Evolutionary conservation across 2,888 invertebrate genomes (phyloP), one percentile per base, ranked within the genome.

Genomic region (Nemotelus nigrinus): DNA sequence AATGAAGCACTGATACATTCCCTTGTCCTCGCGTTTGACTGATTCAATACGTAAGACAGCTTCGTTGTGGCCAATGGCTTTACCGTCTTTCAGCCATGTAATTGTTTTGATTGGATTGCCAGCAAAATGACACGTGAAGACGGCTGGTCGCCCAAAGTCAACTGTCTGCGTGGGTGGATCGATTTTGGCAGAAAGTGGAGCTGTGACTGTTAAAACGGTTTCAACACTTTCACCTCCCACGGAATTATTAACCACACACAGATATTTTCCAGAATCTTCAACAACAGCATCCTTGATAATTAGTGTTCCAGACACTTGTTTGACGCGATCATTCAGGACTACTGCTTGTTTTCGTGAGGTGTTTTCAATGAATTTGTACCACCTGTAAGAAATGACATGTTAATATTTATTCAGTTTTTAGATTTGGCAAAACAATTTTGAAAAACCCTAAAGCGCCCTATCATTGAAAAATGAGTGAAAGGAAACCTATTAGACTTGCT

Each of bases 1-100:
- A 72, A 96, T 94, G 84, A 97, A 96, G 85, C 98, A 98, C 85
- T 98, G 98, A 86, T 97, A 98, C 97, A 97, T 97, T 84, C 98
- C 98, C 85, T 96, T 96, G 87, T 97, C 97, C 87, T 96, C 96
- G 83, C 97, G 95, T 87, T 95, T 93, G 0, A 98, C 96, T 2
- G 95, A 93, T 83, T 95, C 95, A 83, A 98, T 96, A 81, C 94
- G 90, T 64, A 97, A 88, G 77, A 94, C 91, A 3, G 94, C 91
- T 83, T 96, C 96, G 82, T 93, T 93, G 83, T 95, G 93, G 79
- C 93, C 93, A 83, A 98, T 90, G 78, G 92, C 92, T 87, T 94
- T 93, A 81, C 97, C 96, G 86, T 98, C 96, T 87, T 97, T 97
- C 80, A 96, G 89, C 98, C 98, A 98, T 77, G 92, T 93, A 80